Conservation (phyloP, 2,888 invertebrate species). For the Cremastinae sp. region DNA sequence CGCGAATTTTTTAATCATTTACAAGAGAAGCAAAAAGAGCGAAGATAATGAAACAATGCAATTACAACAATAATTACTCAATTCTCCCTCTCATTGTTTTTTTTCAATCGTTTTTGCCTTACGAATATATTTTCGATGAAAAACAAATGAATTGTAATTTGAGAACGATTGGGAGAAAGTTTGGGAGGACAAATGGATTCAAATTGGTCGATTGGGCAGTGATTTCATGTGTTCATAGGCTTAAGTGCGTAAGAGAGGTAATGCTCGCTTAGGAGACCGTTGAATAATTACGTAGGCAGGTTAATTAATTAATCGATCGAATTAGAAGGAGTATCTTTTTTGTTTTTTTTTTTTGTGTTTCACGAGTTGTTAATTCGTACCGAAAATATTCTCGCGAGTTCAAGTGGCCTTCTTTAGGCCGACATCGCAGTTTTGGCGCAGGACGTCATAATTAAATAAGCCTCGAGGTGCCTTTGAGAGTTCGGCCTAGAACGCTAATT, state of each 20-base stretch:
- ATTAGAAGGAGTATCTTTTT: conserved; percentile 39
- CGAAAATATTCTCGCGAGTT: conserved; percentile 45
- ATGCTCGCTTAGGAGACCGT: conserved; percentile 70
- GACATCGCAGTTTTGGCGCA: conserved; percentile 73
- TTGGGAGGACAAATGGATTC: conserved; percentile 75
- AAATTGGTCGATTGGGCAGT: conserved; percentile 80
- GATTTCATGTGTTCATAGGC: conserved; percentile 81
- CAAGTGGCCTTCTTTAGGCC: conserved; percentile 36
- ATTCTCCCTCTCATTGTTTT: conserved; percentile 16
- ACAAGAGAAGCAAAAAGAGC: conserved; percentile 5
- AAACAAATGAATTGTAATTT: conserved; percentile 12
- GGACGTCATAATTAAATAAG: conserved; percentile 76
- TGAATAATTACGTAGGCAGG: conserved; percentile 61
- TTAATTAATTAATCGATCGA: conserved; percentile 64
- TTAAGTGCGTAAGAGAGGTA: conserved; percentile 75
- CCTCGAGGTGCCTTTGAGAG: conserved; percentile 75
- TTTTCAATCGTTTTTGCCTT: conserved; percentile 1
- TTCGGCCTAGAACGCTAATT: conserved; percentile 70
- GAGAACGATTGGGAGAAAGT: conserved; percentile 73
- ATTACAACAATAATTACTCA: conserved; percentile 13
- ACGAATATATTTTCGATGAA: background rate
- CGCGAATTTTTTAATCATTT: conserved; percentile 22
- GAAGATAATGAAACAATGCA: conserved; percentile 26
- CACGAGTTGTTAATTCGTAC: conserved; percentile 44
- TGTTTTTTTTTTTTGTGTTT: conserved; percentile 25